Evolutionary conservation across 2,888 invertebrate species (phyloP), one percentile per base, ranked within the genome.

Genomic region (Andrena chrysosceles): DNA sequence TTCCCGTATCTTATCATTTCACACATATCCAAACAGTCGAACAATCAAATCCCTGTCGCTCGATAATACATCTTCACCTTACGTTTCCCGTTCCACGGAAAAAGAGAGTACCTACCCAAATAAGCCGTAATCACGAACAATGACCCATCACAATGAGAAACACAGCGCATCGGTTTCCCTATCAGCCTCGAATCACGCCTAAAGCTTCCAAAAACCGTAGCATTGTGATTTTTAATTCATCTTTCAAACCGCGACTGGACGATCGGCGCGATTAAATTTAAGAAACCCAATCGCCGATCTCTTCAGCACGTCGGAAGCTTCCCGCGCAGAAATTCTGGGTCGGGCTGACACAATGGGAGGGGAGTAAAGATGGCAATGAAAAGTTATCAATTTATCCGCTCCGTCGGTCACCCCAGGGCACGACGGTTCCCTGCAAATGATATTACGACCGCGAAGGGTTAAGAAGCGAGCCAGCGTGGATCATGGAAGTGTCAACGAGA

Each of bases 401-500:
- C 23, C 56, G 23, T 56, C 26, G 23, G 56, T 56, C 26, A 23
- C 56, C 23, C 23, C 56, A 4, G 23, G 23, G 23, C 20, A 56
- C 23, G 20, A 3, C 54, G 10, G 8, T 52, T 4, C 54, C 23
- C 26, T 23, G 10, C 23, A 23, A 23, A 56, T 56, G 56, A 56
- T 49, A 52, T 70, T 70, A 63, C 54, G 66, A 63, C 33, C 56
- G n/a, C 42, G 42, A 59, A 70, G 71, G 71, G 49, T 74, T 74
- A 60, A 59, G 77, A 42, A 62, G n/a, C 54, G 33, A 71, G 64
- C 35, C 42, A 49, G 66, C 63, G 54, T 49, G 76, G 80, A 81
- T 85, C 77, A 76, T 70, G 80, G 63, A 75, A 75, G 68, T 70
- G 68, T 77, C 77, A 77, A 81, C 63, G 76, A 77, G 73, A 73